These are phyloP conservation scores for Grus americana DNA, from an alignment of 2,113 vertebrate genomes.

Conservation along the genomic window DNA sequence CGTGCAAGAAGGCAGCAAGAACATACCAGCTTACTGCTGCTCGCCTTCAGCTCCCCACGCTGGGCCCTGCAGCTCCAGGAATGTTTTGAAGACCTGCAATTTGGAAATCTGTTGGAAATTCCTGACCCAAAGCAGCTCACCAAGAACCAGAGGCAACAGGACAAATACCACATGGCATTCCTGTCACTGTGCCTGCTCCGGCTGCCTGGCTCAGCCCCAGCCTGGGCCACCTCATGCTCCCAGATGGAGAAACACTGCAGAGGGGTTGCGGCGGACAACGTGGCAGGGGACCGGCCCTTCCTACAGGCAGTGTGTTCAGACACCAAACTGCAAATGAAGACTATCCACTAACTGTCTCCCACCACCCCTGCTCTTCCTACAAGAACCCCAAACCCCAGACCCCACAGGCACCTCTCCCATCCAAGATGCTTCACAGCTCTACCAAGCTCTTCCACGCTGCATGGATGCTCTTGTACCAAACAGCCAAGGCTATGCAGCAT, in stretches of 20 bases:
- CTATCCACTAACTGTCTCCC: not conserved
- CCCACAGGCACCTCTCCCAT: not conserved
- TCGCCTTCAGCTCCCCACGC: not conserved
- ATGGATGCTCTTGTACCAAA: not conserved
- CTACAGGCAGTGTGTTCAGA: rapidly evolving
- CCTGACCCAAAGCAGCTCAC: not conserved
- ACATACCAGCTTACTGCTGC: not conserved
- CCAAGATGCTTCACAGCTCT: not conserved
- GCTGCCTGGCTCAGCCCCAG: not conserved
- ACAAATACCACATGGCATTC: rapidly evolving
- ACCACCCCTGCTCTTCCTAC: not conserved
- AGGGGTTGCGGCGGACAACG: not conserved
- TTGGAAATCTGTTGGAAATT: not conserved
- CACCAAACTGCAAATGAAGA: not conserved
- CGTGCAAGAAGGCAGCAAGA: not conserved
- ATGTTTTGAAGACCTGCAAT: not conserved
- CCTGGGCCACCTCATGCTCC: not conserved
- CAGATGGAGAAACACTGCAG: not conserved
- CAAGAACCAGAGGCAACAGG: not conserved
- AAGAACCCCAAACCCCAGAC: not conserved
- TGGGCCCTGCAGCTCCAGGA: not conserved
- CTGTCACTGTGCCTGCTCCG: not conserved
- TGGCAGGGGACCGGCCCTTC: not conserved
- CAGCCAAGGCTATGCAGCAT: not conserved
- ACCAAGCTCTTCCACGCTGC: not conserved